A percentile compares a stretch with the other conserved stretches of the same genome.
These are phyloP conservation scores for Diaprepes abbreviatus DNA, from an alignment of 2,888 invertebrate species.

Conservation along the genomic window DNA sequence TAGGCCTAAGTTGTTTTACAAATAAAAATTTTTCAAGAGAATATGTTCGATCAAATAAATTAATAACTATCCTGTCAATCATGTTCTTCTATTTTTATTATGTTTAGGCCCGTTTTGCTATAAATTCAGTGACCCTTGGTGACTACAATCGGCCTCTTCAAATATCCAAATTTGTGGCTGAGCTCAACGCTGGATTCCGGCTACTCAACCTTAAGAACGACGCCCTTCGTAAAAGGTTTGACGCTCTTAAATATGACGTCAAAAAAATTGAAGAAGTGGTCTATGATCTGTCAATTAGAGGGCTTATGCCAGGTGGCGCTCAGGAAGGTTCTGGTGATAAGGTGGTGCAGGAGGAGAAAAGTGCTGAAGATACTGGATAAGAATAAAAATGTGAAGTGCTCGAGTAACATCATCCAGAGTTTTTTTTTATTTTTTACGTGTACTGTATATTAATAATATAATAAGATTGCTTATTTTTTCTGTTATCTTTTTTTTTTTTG, in stretches of 20 bases:
- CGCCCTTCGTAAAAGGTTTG: conserved; percentile 86
- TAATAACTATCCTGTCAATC: too few species aligned
- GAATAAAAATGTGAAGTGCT: background rate
- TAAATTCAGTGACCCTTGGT: conserved; percentile 88
- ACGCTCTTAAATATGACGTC: conserved; percentile 90
- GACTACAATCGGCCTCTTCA: conserved; percentile 85
- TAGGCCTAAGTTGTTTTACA: too few species aligned
- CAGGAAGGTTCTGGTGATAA: conserved; percentile 1
- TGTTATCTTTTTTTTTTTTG: too few species aligned
- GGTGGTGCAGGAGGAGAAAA: background rate
- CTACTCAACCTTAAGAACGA: conserved; percentile 93
- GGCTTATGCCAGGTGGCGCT: conserved; percentile 66
- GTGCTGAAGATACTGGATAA: background rate
- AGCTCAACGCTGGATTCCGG: conserved; percentile 91
- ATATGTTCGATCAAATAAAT: too few species aligned
- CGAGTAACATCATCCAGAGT: too few species aligned
- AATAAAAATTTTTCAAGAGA: too few species aligned
- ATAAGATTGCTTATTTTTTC: too few species aligned
- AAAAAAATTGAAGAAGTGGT: conserved; percentile 95
- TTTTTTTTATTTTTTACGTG: too few species aligned
- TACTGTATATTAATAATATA: too few species aligned
- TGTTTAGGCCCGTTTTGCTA: conserved; percentile 80
- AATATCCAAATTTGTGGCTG: conserved; percentile 88
- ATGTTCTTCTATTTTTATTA: conserved; percentile 30
- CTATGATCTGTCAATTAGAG: conserved; percentile 88